These are phyloP conservation scores for Propsilocerus akamusi DNA, from an alignment of 1,140 invertebrate genomes.

Conservation along the genomic window DNA sequence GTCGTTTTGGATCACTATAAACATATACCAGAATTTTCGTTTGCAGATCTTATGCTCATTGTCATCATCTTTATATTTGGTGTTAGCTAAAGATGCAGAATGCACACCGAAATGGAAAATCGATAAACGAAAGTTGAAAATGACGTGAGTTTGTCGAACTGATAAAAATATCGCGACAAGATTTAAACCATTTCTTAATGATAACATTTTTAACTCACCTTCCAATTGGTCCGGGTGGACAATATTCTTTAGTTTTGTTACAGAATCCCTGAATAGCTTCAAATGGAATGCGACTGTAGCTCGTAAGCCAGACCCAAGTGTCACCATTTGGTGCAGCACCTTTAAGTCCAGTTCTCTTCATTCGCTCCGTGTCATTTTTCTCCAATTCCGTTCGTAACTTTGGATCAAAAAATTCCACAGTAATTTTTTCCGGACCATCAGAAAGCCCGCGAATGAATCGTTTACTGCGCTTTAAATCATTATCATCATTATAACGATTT, in stretches of 20 bases:
- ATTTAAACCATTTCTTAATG: too few relatives aligned
- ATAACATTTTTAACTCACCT: constrained; percentile 29
- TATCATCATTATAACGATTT: background rate
- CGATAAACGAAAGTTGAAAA: too few relatives aligned
- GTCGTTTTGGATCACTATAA: too few relatives aligned
- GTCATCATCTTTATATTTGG: too few relatives aligned
- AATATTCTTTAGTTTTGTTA: constrained; percentile 55
- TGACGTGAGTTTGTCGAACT: too few relatives aligned
- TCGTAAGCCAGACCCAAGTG: constrained; percentile 58
- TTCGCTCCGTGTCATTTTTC: constrained; percentile 36
- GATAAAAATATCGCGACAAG: too few relatives aligned
- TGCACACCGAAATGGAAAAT: too few relatives aligned
- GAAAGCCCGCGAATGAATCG: constrained; percentile 7
- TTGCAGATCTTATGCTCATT: too few relatives aligned
- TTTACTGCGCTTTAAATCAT: background rate
- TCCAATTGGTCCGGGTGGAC: constrained; percentile 51
- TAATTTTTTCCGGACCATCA: constrained; percentile 34
- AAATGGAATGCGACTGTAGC: constrained; percentile 54
- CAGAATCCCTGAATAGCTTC: constrained; percentile 57
- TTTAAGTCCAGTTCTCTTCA: constrained; percentile 31
- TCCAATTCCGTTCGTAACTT: constrained; percentile 39
- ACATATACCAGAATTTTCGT: too few relatives aligned
- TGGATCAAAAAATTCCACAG: constrained; percentile 49
- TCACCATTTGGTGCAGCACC: constrained; percentile 32
- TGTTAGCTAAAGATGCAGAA: too few relatives aligned